Base-by-base conservation (phyloP, 2,888 invertebrate genomes). In the Blastobasis adustella region DNA sequence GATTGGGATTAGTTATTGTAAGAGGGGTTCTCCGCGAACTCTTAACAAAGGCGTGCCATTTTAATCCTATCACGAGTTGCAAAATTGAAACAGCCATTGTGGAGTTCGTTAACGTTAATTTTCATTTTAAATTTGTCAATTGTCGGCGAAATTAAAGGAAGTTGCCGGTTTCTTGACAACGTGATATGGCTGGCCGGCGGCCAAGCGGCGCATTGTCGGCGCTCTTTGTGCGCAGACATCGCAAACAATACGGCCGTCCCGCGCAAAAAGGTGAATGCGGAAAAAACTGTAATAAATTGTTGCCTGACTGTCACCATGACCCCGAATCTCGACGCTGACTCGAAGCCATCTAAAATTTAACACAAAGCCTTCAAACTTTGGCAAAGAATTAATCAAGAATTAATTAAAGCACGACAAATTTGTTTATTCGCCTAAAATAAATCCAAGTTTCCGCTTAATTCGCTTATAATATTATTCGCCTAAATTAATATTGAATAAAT, bases 61-160 rank as follows among this genome's bases (percentile, higher is more conserved):
- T 74, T 71, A 78, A 76, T 74, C 67, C 67, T 56, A 58, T 68
- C 65, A 69, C 10, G 68, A 71, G 67, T 63, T 63, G 61, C 54
- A 71, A 69, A 73, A 70, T 75, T 64, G 62, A 69, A 76, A 73
- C 71, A 74, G 70, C 67, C 66, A 61, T 60, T 63, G 70, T 71
- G 62, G 73, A 72, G 67, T 77, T 78, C 69, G 72, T 78, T 78
- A 79, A 67, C 69, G 62, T 77, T 80, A 77, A 78, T 77, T 78
- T 78, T 79, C 72, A 63, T 69, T 73, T 69, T 70, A 77, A 80
- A 74, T 76, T 78, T 75, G 76, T 71, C 78, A 73, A 81, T 81
- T 75, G 73, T 67, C 69, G 60, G 65, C 59, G 62, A 67, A 76
- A 79, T 80, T 76, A 73, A 72, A 76, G 67, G 67, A 79, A 78